Conservation (phyloP, 2,888 invertebrate genomes). For the Marronus borbonicus region DNA sequence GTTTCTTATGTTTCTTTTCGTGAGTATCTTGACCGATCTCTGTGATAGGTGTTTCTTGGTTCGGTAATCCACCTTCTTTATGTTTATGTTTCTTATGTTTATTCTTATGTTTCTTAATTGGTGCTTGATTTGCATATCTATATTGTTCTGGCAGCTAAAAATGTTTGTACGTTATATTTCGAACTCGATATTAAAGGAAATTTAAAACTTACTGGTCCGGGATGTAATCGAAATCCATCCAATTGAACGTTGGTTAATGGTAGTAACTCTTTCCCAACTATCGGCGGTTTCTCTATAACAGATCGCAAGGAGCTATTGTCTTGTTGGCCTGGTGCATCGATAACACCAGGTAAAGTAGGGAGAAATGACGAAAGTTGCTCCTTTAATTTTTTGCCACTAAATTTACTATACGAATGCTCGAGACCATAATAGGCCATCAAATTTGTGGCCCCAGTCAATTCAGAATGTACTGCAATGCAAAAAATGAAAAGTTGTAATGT, state of each 20-base stretch:
- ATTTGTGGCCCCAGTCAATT: conserved; percentile 96
- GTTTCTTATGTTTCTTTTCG: conserved; percentile 96
- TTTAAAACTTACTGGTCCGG: conserved; percentile 80
- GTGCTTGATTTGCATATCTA: conserved; percentile 91
- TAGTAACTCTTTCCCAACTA: conserved; percentile 91
- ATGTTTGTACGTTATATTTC: conserved; percentile 13
- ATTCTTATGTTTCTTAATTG: conserved; percentile 94
- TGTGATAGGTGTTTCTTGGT: conserved; percentile 83
- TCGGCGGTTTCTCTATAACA: conserved; percentile 95
- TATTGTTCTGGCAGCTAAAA: conserved; percentile 92
- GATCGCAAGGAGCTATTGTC: conserved; percentile 92
- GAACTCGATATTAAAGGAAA: conserved; percentile 14
- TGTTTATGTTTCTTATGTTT: conserved; percentile 97
- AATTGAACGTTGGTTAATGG: conserved; percentile 90
- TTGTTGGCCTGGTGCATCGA: conserved; percentile 92
- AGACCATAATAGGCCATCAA: conserved; percentile 97
- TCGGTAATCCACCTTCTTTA: conserved; percentile 86
- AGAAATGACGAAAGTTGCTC: conserved; percentile 96
- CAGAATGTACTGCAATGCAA: conserved; percentile 82
- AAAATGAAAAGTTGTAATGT: neutral
- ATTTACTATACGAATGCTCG: conserved; percentile 98
- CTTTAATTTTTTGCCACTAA: conserved; percentile 96
- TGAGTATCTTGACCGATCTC: conserved; percentile 82
- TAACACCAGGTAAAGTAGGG: conserved; percentile 94
- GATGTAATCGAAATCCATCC: conserved; percentile 94